A percentile compares a stretch with the other conserved stretches of the same genome.
phyloP scores from a whole-genome alignment of 2,888 invertebrate species.

The Tanaodytes sp. region DNA sequence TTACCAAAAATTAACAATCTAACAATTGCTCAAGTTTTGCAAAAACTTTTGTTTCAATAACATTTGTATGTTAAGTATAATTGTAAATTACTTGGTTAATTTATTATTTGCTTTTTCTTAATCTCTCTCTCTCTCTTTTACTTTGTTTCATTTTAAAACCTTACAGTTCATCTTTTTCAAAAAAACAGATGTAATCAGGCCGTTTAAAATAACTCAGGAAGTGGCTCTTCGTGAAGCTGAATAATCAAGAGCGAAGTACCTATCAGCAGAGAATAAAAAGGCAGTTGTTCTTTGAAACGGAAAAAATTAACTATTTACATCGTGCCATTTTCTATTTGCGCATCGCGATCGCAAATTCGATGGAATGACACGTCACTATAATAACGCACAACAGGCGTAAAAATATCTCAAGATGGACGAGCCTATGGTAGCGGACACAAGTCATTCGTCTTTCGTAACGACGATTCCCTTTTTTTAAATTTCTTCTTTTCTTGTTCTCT shows the following conservation, averaged over 20 bases:
- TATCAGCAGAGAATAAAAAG: conserved; percentile 22
- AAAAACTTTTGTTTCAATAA: too few species aligned
- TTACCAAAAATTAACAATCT: too few species aligned
- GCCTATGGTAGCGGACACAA: not conserved
- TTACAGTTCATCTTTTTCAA: too few species aligned
- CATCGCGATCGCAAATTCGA: not conserved
- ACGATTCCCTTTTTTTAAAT: too few species aligned
- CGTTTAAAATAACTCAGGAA: conserved; percentile 15
- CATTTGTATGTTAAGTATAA: too few species aligned
- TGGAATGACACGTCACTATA: not conserved
- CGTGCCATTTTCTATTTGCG: not conserved
- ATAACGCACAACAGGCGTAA: not conserved
- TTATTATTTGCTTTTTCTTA: too few species aligned
- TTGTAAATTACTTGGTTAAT: too few species aligned
- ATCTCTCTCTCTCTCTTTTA: too few species aligned
- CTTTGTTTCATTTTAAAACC: too few species aligned
- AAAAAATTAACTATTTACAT: conserved; percentile 41
- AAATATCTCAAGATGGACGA: not conserved
- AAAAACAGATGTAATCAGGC: too few species aligned
- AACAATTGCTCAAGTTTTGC: too few species aligned
- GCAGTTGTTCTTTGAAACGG: conserved; percentile 21
- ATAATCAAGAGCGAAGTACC: conserved; percentile 6
- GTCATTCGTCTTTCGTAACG: not conserved
- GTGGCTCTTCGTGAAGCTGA: conserved; percentile 6
- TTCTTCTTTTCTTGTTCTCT: too few species aligned